These are phyloP conservation scores for Oreotragus oreotragus DNA, from an alignment of 2,113 vertebrate species.

Conservation along the genomic window DNA sequence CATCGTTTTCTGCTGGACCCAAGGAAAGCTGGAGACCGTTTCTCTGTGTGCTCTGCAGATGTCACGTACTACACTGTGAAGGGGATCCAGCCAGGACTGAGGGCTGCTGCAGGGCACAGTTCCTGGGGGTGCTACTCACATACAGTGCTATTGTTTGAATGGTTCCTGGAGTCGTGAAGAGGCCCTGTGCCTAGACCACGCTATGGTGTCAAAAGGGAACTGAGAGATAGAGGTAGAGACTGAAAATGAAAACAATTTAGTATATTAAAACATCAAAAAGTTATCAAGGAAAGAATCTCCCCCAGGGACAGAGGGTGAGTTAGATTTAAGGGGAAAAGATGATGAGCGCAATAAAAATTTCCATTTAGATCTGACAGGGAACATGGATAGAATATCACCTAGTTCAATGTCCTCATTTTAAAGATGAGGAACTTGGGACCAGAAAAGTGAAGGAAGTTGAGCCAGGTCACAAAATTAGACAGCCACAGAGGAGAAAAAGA, in stretches of 20 bases:
- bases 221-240: background rate
- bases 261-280: background rate
- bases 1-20: background rate
- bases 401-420: slow-evolving; percentile 4
- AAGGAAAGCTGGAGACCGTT: background rate
- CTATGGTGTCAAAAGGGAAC: background rate
- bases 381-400: background rate
- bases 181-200: background rate
- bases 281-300: background rate
- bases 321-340: background rate
- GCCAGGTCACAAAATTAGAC: background rate
- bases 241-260: background rate
- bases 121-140: too few relatives aligned
- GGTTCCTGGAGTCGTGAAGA: background rate
- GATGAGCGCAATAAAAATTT: background rate
- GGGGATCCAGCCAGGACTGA: background rate
- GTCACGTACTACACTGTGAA: background rate
- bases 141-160: rapidly evolving
- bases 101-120: background rate
- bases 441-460: background rate
- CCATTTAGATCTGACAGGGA: background rate
- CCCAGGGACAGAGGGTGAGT: background rate
- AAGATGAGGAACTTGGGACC: background rate
- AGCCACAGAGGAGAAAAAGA: background rate
- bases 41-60: background rate